Evolutionary conservation across 1,140 invertebrate genomes (phyloP), one percentile per base, ranked within the genome.

Genomic region (Drosophila pseudoananassae): DNA sequence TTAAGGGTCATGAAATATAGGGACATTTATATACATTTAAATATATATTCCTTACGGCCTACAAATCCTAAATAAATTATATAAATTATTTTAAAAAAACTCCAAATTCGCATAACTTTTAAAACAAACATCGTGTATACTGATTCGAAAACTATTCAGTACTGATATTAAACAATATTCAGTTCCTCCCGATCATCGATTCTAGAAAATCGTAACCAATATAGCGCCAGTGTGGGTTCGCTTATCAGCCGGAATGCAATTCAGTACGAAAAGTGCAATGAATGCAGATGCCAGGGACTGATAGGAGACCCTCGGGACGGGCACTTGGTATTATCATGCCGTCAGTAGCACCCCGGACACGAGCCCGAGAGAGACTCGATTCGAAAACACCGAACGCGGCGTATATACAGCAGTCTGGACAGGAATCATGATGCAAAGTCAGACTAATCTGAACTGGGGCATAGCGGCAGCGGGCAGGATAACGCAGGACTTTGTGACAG

Each of bases 401-500:
- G 25, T 38, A 63, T 29, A 61, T 36, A 27, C 12, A 40, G 14
- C 15, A 20, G 38, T 12, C 17, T 31, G 55, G 31, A 27, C 38
- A 31, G 10, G 31, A 49, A 29, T 25, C 2, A 60, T 12, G 17
- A 81, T 81, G 78, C 78, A 83, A 56, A 65, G 78, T 9, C 78
- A 79, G 17, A 52, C 63, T 27, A 65, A 29, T n/a, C 59, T 85
- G 0, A 85, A 84, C 38, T 97, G 96, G 96, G 96, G 96, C 53
- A 95, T 97, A 58, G 93, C 94, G 3, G 94, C 95, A 20, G 94
- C 95, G 15, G 96, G 96, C 1, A 95, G 95, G 92, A 97, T 97
- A 51, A 94, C 94, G 8, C 94, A 96, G 82, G 97, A 98, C 82
- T 98, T 98, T 92, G 94, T 95, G 10, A 94, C 93, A 1, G 95